Percentiles rank a stretch among this genome's conserved stretches.
These are phyloP conservation scores for Zapornia atra DNA, from an alignment of 2,113 vertebrate genomes.

Conservation along the genomic window DNA sequence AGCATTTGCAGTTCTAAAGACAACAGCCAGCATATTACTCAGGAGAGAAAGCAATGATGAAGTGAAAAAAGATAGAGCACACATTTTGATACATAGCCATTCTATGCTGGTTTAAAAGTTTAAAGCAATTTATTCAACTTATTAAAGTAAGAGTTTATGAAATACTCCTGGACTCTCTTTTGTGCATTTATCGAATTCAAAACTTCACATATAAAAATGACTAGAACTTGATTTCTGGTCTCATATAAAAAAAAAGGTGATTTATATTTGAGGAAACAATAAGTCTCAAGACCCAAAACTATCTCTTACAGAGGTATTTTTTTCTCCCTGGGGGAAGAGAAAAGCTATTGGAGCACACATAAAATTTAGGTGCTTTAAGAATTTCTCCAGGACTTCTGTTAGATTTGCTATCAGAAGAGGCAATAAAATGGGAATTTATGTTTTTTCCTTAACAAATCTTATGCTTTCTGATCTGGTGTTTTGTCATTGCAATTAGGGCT, in stretches of 20 bases:
- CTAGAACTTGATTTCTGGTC: conserved; percentile 38
- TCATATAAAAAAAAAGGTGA: conserved; percentile 6
- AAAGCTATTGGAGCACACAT: conserved; percentile 58
- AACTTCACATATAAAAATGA: conserved; percentile 48
- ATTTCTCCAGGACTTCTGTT: conserved; percentile 64
- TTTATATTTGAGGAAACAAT: conserved; percentile 59
- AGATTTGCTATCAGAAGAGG: conserved; percentile 59
- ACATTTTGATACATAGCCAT: background rate
- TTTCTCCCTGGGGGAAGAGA: conserved; percentile 47
- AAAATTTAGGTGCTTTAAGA: conserved; percentile 60
- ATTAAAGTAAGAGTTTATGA: conserved; percentile 54
- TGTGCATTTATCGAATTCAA: conserved; percentile 25
- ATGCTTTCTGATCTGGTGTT: conserved; percentile 44
- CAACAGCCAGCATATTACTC: background rate
- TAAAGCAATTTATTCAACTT: conserved; percentile 25
- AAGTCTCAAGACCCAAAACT: conserved; percentile 41
- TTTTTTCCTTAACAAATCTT: conserved; percentile 60
- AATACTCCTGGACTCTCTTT: conserved; percentile 24
- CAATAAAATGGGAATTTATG: conserved; percentile 69
- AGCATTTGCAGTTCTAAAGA: background rate
- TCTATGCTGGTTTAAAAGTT: background rate
- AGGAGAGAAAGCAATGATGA: background rate
- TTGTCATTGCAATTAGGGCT: conserved; percentile 57
- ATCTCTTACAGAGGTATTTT: conserved; percentile 34
- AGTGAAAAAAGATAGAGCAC: background rate